A percentile compares a stretch with the other conserved stretches of the same genome.
Evolutionary conservation across 2,113 vertebrate species (phyloP).

Genomic region (Montifringilla adamsi): DNA sequence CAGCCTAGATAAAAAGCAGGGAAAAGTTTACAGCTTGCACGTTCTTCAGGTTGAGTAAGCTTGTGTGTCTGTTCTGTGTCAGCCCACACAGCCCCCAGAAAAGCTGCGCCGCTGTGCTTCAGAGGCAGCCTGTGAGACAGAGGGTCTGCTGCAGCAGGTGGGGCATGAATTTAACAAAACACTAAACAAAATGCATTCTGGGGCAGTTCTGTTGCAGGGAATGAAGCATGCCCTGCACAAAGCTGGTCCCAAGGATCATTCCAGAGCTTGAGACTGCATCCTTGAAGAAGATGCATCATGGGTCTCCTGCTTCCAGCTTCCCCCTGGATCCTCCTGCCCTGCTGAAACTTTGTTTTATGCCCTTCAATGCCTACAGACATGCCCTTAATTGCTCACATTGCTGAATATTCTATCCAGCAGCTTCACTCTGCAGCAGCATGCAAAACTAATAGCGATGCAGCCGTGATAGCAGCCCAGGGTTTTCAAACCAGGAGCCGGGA

Average conservation of each 20-base stretch:
- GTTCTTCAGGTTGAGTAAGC: not conserved
- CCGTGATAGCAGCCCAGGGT: not conserved
- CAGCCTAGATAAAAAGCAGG: not conserved
- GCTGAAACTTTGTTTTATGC: not conserved
- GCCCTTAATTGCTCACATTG: not conserved
- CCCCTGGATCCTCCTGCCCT: not conserved
- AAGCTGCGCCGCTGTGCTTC: not conserved
- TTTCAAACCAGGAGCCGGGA: not conserved
- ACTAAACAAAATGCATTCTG: accelerated
- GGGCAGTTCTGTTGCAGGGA: not conserved
- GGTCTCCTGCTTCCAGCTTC: not conserved
- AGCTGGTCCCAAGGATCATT: not conserved
- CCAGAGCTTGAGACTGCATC: not conserved
- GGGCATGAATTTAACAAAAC: not conserved
- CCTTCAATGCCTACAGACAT: not conserved
- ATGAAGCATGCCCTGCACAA: not conserved
- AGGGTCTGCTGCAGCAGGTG: not conserved
- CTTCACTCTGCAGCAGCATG: not conserved
- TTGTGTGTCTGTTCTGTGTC: not conserved
- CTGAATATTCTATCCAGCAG: too few relatives aligned
- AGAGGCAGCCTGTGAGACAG: not conserved
- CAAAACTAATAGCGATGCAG: not conserved
- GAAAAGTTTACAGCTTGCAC: not conserved
- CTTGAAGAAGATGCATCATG: accelerated
- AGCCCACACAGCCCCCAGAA: not conserved